These are phyloP conservation scores for Planococcus citri DNA, from an alignment of 1,140 invertebrate genomes.

Conservation along the genomic window DNA sequence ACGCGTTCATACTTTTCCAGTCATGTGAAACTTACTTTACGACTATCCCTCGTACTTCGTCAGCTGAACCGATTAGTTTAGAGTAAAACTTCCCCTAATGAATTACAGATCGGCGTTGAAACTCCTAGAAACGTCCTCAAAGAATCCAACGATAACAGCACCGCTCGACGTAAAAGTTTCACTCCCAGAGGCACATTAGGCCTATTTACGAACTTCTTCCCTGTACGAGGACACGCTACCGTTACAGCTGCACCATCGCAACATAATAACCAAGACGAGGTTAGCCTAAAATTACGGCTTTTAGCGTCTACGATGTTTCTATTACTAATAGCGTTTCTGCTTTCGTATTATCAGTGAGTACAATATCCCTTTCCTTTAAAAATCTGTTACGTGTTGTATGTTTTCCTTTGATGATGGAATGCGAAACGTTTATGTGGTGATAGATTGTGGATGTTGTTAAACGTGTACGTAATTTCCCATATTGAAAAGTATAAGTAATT, in stretches of 20 bases:
- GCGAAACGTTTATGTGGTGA: too few relatives aligned
- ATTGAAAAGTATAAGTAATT: too few relatives aligned
- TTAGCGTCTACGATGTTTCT: background rate
- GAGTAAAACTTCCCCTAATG: too few relatives aligned
- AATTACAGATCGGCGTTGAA: background rate
- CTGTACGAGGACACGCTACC: background rate
- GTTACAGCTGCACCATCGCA: background rate
- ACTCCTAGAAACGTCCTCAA: background rate
- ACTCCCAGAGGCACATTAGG: background rate
- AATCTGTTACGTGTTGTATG: background rate
- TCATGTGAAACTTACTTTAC: too few relatives aligned
- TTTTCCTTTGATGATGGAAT: too few relatives aligned
- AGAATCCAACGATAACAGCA: slow-evolving; percentile 11
- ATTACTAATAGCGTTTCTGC: background rate
- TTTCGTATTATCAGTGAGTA: slow-evolving; percentile 3
- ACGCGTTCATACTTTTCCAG: too few relatives aligned
- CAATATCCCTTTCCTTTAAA: background rate
- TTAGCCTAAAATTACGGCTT: slow-evolving; percentile 1
- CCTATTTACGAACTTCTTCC: background rate
- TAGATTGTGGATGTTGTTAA: too few relatives aligned
- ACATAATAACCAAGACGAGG: background rate
- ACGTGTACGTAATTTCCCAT: too few relatives aligned
- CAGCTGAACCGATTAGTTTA: too few relatives aligned
- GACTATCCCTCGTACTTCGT: too few relatives aligned
- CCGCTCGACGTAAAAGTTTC: background rate